Conservation (phyloP, 1,140 invertebrate species). For the Hylaeus anthracinus region DNA sequence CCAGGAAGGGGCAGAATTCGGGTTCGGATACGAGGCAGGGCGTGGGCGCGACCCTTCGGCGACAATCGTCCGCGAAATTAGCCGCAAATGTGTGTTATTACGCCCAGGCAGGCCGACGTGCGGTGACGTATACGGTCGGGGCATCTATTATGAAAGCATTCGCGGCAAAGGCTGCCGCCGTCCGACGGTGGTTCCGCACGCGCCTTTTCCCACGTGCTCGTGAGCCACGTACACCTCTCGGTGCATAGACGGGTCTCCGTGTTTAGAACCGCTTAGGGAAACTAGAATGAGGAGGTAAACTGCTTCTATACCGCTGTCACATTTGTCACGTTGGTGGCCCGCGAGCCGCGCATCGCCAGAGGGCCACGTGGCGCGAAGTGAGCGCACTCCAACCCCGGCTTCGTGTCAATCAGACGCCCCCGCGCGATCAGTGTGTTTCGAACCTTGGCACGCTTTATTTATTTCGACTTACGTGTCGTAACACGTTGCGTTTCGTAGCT, state of each 20-base stretch:
- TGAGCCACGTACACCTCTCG: slow-evolving; percentile 62
- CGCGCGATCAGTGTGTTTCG: slow-evolving; percentile 49
- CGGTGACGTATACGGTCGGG: slow-evolving; percentile 53
- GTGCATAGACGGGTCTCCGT: not conserved
- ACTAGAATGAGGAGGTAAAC: not conserved
- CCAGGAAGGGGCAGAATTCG: not conserved
- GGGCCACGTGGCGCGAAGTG: slow-evolving; percentile 60
- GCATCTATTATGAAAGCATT: slow-evolving; percentile 75
- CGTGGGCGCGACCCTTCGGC: slow-evolving; percentile 8
- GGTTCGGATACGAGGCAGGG: not conserved
- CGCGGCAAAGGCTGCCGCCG: slow-evolving; percentile 63
- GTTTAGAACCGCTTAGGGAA: slow-evolving; percentile 54
- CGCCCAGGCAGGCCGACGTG: slow-evolving; percentile 63
- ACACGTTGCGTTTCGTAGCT: not conserved
- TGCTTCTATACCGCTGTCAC: slow-evolving; percentile 48
- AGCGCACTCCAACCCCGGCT: not conserved
- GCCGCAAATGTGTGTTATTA: slow-evolving; percentile 77
- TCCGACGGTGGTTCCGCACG: slow-evolving; percentile 68
- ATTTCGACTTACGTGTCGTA: slow-evolving; percentile 44
- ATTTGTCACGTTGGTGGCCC: slow-evolving; percentile 44
- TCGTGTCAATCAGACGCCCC: slow-evolving; percentile 1
- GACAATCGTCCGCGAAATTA: slow-evolving; percentile 74
- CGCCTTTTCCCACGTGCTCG: slow-evolving; percentile 75
- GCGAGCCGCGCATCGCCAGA: slow-evolving; percentile 43
- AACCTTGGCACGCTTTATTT: slow-evolving; percentile 63